Evolutionary conservation across 1,140 invertebrate species (phyloP), one percentile per base, ranked within the genome.

Genomic region (Sitophilus oryzae): DNA sequence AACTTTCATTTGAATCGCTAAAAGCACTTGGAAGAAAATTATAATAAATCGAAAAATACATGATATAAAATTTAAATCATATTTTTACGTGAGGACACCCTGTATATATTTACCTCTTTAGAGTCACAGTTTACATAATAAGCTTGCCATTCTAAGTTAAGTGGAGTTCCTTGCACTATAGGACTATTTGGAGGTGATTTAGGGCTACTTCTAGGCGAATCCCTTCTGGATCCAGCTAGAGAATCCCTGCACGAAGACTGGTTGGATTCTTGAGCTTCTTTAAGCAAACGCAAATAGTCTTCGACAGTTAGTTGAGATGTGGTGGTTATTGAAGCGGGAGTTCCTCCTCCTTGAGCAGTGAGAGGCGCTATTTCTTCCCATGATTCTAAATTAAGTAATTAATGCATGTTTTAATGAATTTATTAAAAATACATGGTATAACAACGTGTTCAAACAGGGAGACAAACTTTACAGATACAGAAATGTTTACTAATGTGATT

Each of bases 171-270:
- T 52, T 72, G 69, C 9, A 51, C 48, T 1, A 71, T 82, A 8
- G 91, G 91, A 73, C 89, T 92, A 72, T 93, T 93, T 1, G 91
- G 91, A 30, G 90, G 91, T 46, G 88, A 91, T 71, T 93, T 93
- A 3, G 91, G 91, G 64, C 89, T 91, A 58, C 70, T 65, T 22
- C 73, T 60, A 0, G 69, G 68, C 8, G 67, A 66, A 58, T 75
- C 72, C 66, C 85, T 79, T 36, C 85, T 75, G n/a, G 89, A 91
- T 50, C 87, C 89, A 3, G 88, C 87, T 19, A 89, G 66, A 1
- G 87, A 91, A 59, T 89, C 86, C 48, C 85, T 78, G 6, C 87
- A 86, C 10, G 89, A 92, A 2, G 88, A 90, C 65, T 88, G 84
- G 58, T 88, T 86, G 53, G 87, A 91, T 74, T 93, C 91, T 76